Evolutionary conservation across 2,113 vertebrate species (phyloP).

Genomic region (Anseranas semipalmata): DNA sequence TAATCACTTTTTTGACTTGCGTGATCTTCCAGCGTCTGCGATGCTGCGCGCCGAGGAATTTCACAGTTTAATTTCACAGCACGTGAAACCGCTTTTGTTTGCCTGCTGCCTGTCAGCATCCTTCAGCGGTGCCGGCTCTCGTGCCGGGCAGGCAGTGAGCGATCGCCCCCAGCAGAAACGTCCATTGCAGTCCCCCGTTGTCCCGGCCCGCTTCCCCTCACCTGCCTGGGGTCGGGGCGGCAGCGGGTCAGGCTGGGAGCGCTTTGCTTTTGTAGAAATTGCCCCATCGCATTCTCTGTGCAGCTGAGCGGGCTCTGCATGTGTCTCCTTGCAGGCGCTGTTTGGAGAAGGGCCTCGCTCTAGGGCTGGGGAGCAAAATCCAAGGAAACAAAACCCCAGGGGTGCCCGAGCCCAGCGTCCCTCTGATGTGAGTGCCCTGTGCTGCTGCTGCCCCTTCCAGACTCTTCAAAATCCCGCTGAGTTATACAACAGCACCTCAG

Average conservation of each 20-base stretch:
- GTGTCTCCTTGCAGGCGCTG: background rate
- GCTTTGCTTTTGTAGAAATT: background rate
- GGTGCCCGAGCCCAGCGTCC: background rate
- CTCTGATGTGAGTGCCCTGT: fast-evolving
- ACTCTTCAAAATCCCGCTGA: fast-evolving
- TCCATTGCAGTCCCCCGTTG: background rate
- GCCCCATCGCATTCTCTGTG: fast-evolving
- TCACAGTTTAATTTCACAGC: background rate
- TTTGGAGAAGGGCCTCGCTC: background rate
- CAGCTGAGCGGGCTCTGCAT: background rate
- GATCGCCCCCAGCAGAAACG: background rate
- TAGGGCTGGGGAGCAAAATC: background rate
- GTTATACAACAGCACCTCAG: fast-evolving
- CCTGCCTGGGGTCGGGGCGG: fast-evolving
- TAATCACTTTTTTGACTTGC: background rate
- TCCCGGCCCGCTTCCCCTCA: fast-evolving
- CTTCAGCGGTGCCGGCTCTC: fast-evolving
- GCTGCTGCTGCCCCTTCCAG: background rate
- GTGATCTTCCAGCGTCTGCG: fast-evolving
- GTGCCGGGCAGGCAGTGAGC: background rate
- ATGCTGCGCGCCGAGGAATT: fast-evolving
- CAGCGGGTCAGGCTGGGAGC: background rate
- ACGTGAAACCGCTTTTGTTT: background rate
- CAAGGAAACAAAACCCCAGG: background rate
- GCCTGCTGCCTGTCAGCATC: background rate